Percentiles rank a stretch among this genome's conserved stretches.
Conservation (phyloP, 1,140 invertebrate genomes). For the Melipona quadrifasciata region DNA sequence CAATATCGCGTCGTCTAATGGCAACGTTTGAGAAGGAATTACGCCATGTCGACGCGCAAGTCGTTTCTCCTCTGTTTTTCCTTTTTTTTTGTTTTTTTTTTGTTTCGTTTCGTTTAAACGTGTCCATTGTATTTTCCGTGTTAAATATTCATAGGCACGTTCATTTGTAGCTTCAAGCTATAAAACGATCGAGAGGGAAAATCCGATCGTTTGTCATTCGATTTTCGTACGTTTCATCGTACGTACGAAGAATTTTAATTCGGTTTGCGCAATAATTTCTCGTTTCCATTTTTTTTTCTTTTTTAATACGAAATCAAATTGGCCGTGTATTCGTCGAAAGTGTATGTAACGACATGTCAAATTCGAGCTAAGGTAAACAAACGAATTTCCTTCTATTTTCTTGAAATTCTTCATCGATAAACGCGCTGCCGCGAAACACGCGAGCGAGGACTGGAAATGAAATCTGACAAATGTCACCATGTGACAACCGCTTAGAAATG, state of each 20-base stretch:
- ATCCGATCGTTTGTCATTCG: not conserved
- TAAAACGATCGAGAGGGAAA: not conserved
- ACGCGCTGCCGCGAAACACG: not conserved
- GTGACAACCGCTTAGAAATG: not conserved
- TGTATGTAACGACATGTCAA: not conserved
- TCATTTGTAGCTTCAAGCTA: not conserved
- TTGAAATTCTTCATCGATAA: not conserved
- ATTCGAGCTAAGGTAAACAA: not conserved
- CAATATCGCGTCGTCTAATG: not conserved
- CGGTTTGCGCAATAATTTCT: no score
- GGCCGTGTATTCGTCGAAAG: not conserved
- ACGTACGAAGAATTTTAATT: no score
- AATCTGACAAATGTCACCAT: slow-evolving; percentile 32
- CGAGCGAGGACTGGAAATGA: not conserved
- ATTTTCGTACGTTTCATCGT: no score
- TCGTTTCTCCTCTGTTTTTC: not conserved
- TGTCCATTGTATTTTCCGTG: not conserved
- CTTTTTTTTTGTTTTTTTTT: no score
- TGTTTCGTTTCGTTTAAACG: not conserved
- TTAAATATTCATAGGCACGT: slow-evolving; percentile 2
- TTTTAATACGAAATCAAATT: not conserved
- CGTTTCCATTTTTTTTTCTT: not conserved
- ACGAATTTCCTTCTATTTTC: not conserved
- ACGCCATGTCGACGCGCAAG: not conserved
- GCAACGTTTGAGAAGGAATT: not conserved